Base-by-base conservation (phyloP, 2,888 invertebrate species). In the Caenorhabditis sp. region DNA sequence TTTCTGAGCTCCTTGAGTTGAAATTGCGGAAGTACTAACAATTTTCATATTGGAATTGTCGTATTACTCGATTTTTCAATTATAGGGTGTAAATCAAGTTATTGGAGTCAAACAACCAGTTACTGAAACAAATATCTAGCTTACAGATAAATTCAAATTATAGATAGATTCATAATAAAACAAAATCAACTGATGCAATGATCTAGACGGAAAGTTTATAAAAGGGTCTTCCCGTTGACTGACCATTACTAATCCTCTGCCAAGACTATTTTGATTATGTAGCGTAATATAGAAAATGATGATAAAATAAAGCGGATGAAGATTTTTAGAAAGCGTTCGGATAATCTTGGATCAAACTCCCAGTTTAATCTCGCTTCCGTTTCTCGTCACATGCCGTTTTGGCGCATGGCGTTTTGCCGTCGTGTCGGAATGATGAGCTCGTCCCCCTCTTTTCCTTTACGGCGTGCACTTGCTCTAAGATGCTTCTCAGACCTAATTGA, bases 281-380 rank as follows among this genome's bases (percentile, higher is more conserved):
- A 62, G 53, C 13, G 13, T 40, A 40, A 40, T 40, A 40, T 28
- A 20, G 9, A 44, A 32, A 40, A 55, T 28, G 22, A 72, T 61
- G 53, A 71, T 44, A 28, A 55, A 55, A 40, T 51, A 28, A 56
- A 72, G 50, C 55, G 55, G 40, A 64, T 64, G 32, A 40, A 40
- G 20, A 44, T 51, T 22, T 61, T 15, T 32, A 4, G 26, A 26
- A 53, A 58, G 67, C 61, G 60, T 68, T 68, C 67, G 50, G 67
- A 61, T 76, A 47, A 76, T 37, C 76, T 58, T 15, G 47, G 65
- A 64, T 72, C 67, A 74, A 74, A 35, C 58, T 47, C 32, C 35
- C 40, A 61, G 32, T 26, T 47, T 35, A 53, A n/a, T 18, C 50
- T 37, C 5, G 0, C 5, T 65, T 65, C 44, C 26, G 61, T 26